Evolutionary conservation across 53 echinoderm and acorn worm genomes (phyloP), one percentile per base, ranked within the genome.

Genomic region (Patiria pectinifera): DNA sequence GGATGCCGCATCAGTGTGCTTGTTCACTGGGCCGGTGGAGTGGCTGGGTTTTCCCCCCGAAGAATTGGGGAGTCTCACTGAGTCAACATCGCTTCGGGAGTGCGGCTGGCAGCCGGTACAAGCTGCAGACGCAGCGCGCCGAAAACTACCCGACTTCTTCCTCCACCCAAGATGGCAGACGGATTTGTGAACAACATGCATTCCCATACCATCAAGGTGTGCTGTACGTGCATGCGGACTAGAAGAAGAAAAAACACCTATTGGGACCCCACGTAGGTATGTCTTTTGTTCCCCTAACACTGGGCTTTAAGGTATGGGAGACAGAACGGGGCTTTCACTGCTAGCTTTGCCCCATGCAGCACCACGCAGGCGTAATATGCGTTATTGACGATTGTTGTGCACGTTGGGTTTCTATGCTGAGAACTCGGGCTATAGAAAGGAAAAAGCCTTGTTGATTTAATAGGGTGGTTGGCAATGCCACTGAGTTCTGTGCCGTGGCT

Each of bases 381-480:
- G 24, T 79, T 53, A 78, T 61, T 77, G 77, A 62, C 78, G 84
- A 63, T 21, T 24, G 21, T 62, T 24, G 26, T 84, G 63, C 84
- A 84, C 45, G 82, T 59, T 21, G 6, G 23, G 53, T 53, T 45
- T 18, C n/a, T 11, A 59, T 82, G 82, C 59, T n/a, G 82, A 87
- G 43, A 87, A 53, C 53, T 53, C 53, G 53, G 53, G 53, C 35
- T 35, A 35, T 35, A 35, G 35, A 35, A 35, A 8, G 53, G 0
- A 53, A 53, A 86, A 78, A 45, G 63, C 80, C 90, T 90, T 90
- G 89, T 89, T 89, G 90, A 90, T 90, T 90, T 80, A 80, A 90
- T 70, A 47, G 78, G 48, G 80, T 48, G 78, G 18, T 77, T 25
- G 87, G 53, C 48, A 90, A 80, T 80, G 45, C 80, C 69, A 78